Conservation (phyloP, 2,113 vertebrate genomes). For the Mobula birostris region DNA sequence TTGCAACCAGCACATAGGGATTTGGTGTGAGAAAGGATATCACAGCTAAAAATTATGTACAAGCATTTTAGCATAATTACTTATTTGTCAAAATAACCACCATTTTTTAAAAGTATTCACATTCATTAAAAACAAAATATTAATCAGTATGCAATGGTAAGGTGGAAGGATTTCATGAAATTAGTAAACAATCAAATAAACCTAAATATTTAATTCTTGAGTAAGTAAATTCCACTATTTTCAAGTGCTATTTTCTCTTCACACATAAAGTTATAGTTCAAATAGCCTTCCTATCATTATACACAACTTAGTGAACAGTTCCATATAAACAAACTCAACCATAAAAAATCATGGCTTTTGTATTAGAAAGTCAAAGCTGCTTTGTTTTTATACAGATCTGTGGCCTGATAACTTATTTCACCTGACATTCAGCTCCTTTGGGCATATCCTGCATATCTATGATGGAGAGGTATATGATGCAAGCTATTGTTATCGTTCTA, state of each 20-base stretch:
- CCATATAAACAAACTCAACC: neutral
- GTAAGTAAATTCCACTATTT: neutral
- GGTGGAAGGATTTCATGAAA: neutral
- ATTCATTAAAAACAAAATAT: neutral
- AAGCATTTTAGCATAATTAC: neutral
- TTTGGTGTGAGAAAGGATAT: neutral
- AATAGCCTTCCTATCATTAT: neutral
- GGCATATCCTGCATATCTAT: neutral
- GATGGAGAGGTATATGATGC: neutral
- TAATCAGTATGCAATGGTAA: neutral
- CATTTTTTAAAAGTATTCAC: neutral
- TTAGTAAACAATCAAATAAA: neutral
- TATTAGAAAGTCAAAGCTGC: neutral
- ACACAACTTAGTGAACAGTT: neutral
- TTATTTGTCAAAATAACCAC: neutral
- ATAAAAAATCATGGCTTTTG: neutral
- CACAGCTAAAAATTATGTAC: neutral
- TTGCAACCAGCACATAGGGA: neutral
- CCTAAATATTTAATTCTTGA: neutral
- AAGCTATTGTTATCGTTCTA: no score
- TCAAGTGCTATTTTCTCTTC: neutral
- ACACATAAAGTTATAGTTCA: neutral
- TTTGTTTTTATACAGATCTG: neutral
- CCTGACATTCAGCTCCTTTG: neutral
- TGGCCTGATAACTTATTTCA: neutral